Base-by-base conservation (phyloP, 1,140 invertebrate genomes). In the Andricus grossulariae region DNA sequence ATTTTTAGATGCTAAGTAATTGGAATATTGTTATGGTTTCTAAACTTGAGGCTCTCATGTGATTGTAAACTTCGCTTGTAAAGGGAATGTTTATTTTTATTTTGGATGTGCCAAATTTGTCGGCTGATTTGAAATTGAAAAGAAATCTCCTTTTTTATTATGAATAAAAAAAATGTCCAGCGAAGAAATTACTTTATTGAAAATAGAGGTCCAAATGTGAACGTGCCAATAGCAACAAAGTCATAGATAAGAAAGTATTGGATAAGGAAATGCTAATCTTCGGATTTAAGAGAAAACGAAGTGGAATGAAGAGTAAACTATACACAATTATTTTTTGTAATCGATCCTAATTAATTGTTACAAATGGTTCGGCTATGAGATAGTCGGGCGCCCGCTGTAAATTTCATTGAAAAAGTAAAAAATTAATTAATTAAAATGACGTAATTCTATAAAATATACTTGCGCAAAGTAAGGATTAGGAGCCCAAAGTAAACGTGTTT, bases 241-340 rank as follows among this genome's bases (percentile, higher is more conserved):
- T 85, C 83, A 75, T 87, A 83, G 80, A 81, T 83, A 85, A 83
- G 80, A 72, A 60, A 80, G 73, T 77, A 76, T 74, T 49, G 57
- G 45, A 25, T 74, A 74, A 77, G 18, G 45, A 15, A 39, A 74
- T 50, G 72, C 72, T 74, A 77, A 39, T 73, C 76, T 72, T 50
- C 50, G 76, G 76, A 82, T 73, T 80, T 66, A 66, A 66, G 25
- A 66, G 25, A 66, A 66, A 74, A 70, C 32, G 32, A 77, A 78
- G 75, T 32, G 71, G 15, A 75, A 39, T 74, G 75, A 57, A 66
- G 60, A 81, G 79, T 75, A 72, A 82, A 73, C 78, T 82, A 75
- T 78, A 85, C 80, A 86, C 80, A 89, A 84, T 86, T 89, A 90
- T 90, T 88, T 89, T 90, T 89, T 89, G 83, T 87, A 88, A 89